Evolutionary conservation across 2,113 vertebrate genomes (phyloP), one percentile per base, ranked within the genome.

Genomic region (Antechinus flavipes): DNA sequence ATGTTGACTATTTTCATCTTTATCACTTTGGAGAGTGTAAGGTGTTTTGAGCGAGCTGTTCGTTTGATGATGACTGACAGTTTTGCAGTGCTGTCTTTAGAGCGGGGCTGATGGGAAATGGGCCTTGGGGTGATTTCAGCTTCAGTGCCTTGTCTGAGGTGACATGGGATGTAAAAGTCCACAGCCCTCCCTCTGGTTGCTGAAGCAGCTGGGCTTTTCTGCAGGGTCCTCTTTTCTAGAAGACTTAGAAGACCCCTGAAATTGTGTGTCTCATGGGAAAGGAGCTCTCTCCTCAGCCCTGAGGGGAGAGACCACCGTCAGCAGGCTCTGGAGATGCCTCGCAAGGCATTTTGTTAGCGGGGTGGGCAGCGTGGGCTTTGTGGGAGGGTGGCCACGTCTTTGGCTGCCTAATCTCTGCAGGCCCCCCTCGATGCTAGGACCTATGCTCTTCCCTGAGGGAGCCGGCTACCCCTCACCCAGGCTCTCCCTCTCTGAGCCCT

Each of bases 1-100:
- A 1, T 3, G 1, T 16, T n/a, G 61, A 76, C 16, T n/a, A 0
- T n/a, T 76, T 4, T 0, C 35, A 76, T n/a, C 61, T 76, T n/a
- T n/a, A 35, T 76, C 61, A 12, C 5, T 76, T 14, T 76, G 16
- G 68, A 76, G 35, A n/a, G 61, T n/a, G 14, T n/a, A n/a, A n/a
- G 68, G 35, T 76, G 61, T 68, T 35, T 68, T 35, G 61, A 35
- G 35, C 5, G 35, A 76, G 14, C 35, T n/a, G 68, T 16, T 22
- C n/a, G 35, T 76, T 76, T 19, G 4, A 76, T 76, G 68, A 22
- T 76, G 58, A 61, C 10, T n/a, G 61, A 35, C 35, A n/a, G 35
- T n/a, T 76, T 76, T 76, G 61, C 61, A 76, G 3, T n/a, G 61
- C 61, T 76, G 12, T 19, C 35, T 19, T 76, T 19, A 7, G 11